Base-by-base conservation (phyloP, 2,113 vertebrate genomes). In the Tragelaphus scriptus region DNA sequence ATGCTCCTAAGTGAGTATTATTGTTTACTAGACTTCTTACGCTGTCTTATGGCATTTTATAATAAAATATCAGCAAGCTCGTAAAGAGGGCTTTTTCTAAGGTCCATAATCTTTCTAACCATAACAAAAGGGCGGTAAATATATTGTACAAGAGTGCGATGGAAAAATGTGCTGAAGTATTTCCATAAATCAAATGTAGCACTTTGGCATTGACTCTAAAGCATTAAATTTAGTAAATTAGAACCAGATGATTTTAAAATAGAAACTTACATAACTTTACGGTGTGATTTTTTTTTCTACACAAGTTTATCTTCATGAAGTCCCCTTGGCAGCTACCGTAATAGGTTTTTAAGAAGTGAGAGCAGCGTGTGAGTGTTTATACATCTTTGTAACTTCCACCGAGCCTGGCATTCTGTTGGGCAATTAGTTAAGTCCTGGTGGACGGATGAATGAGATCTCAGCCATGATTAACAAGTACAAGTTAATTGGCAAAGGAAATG, bases 181-280 rank as follows among this genome's bases (percentile, higher is more conserved):
- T 99, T 99, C 99, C 98, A 99, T 99, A 99, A 99, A 99, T 99
- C 99, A 99, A 99, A 98, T 95, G 97, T 97, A 98, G 97, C 97
- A 97, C 98, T 98, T 99, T 99, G 99, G 99, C 99, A 97, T 91
- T 95, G 98, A 96, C 96, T 98, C 95, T 97, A 98, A 98, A 98
- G 98, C 98, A 98, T 98, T 99, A 99, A 98, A 98, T 99, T 98
- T 98, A 98, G 98, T 97, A 99, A 99, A 99, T 99, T 98, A 98
- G 98, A 98, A 99, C 98, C 99, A 99, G 98, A 99, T 99, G 98
- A 99, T 98, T 98, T 98, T 98, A 98, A 99, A 99, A 99, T 99
- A 99, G 98, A 99, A 98, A 98, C 98, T 99, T 99, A 99, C 98
- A 98, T 99, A 99, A 99, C 98, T 98, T 98, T 98, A 98, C 87